Percentiles rank a stretch among this genome's conserved stretches.
phyloP scores from a whole-genome alignment of 1,140 invertebrate species.

The Drosophila orena region DNA sequence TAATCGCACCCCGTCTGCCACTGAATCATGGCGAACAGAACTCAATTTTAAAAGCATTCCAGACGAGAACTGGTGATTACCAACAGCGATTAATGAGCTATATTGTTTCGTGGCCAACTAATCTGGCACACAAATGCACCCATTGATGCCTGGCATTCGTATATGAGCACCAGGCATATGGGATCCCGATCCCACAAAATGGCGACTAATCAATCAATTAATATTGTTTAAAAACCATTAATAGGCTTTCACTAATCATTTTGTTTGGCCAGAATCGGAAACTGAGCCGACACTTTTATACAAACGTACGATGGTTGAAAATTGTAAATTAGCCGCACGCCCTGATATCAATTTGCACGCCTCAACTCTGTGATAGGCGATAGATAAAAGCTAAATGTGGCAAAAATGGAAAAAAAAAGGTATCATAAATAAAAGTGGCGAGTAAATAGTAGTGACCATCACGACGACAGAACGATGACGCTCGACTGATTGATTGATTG shows the following conservation, averaged over 20 bases:
- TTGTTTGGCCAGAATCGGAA: constrained; percentile 64
- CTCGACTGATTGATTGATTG: constrained; percentile 16
- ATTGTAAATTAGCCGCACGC: constrained; percentile 73
- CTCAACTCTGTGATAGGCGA: constrained; percentile 49
- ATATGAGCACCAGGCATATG: constrained; percentile 1
- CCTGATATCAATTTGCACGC: constrained; percentile 63
- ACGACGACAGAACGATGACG: constrained; percentile 19
- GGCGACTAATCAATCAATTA: constrained; percentile 60
- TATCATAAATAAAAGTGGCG: constrained; percentile 25
- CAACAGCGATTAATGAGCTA: constrained; percentile 22
- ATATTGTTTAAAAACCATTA: constrained; percentile 74
- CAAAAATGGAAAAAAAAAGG: not conserved
- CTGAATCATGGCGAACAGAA: constrained; percentile 32
- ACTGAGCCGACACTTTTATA: constrained; percentile 35
- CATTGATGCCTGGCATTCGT: constrained; percentile 17
- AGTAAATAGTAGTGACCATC: constrained; percentile 16
- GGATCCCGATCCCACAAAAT: not conserved
- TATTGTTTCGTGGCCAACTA: constrained; percentile 29
- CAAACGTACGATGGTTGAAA: constrained; percentile 17
- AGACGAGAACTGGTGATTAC: constrained; percentile 31
- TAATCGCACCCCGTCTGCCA: constrained; percentile 16
- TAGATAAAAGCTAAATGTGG: constrained; percentile 22
- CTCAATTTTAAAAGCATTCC: constrained; percentile 26
- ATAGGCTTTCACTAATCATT: constrained; percentile 79
- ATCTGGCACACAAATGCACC: constrained; percentile 15